Evolutionary conservation across 2,797 vertebrate species (phyloP).

Genomic region (Pseudochirops cupreus): DNA sequence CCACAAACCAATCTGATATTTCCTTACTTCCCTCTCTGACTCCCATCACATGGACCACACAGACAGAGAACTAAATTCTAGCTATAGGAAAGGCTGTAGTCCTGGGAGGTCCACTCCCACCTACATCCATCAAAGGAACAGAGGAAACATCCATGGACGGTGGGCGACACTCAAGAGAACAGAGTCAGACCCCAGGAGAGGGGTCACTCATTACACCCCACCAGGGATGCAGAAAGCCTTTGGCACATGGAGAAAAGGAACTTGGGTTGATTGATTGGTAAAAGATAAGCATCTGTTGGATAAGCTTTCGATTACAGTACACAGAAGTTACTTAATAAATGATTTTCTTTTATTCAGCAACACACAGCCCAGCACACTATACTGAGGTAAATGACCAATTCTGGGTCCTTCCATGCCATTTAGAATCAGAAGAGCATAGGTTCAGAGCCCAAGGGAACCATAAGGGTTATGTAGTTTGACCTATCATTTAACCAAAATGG

Average conservation of each 20-base stretch:
- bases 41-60: slow-evolving; percentile 3
- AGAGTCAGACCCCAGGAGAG: neutral
- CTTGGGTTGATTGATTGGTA: neutral
- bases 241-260: neutral
- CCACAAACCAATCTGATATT: neutral
- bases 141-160: slow-evolving; percentile 36
- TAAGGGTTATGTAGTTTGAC: neutral
- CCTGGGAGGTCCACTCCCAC: slow-evolving; percentile 34
- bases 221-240: neutral
- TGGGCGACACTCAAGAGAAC: slow-evolving; percentile 16
- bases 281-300: neutral
- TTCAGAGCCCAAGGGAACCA: neutral
- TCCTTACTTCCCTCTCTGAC: rapidly evolving
- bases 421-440: neutral
- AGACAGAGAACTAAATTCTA: neutral
- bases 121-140: slow-evolving; percentile 28
- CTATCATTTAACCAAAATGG: neutral
- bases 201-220: neutral
- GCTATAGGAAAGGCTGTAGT: neutral
- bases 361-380: neutral
- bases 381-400: neutral
- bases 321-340: neutral
- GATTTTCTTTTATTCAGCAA: neutral
- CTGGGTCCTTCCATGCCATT: neutral
- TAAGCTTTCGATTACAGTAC: neutral